Evolutionary conservation across 1,140 invertebrate species (phyloP).

Genomic region (Phenacoccus solenopsis): DNA sequence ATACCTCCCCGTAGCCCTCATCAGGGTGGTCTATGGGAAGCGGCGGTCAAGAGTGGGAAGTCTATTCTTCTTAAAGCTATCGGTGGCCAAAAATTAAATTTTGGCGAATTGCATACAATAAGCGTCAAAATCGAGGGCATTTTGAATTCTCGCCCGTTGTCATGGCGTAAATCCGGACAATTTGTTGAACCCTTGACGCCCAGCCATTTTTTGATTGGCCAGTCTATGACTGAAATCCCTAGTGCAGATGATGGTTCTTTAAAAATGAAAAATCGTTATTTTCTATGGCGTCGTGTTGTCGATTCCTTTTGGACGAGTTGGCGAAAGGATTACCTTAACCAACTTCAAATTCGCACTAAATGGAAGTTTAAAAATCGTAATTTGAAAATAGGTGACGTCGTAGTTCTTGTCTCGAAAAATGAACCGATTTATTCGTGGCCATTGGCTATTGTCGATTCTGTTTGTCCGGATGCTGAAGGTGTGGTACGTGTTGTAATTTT

Average conservation of each 20-base stretch:
- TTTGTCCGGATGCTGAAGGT: background rate
- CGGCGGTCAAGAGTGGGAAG: background rate
- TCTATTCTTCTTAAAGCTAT: background rate
- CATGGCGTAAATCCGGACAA: background rate
- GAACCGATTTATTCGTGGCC: background rate
- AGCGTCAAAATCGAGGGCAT: slow-evolving; percentile 29
- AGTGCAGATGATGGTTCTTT: background rate
- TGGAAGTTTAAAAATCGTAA: background rate
- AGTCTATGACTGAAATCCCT: slow-evolving; percentile 21
- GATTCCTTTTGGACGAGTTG: slow-evolving; percentile 18
- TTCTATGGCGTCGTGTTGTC: background rate
- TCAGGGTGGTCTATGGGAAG: slow-evolving; percentile 15
- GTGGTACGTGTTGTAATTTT: background rate
- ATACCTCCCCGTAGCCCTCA: background rate
- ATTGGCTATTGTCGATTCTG: background rate
- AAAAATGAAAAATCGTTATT: background rate
- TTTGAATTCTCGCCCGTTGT: slow-evolving; percentile 31
- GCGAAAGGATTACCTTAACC: background rate
- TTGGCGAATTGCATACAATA: slow-evolving; percentile 28
- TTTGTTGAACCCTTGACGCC: slow-evolving; percentile 27
- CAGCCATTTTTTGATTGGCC: slow-evolving; percentile 30
- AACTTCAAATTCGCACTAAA: background rate
- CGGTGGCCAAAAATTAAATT: background rate
- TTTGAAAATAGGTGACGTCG: background rate
- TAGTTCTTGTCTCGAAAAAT: background rate